These are phyloP conservation scores for Portevinia maculata DNA, from an alignment of 2,888 invertebrate species.

Conservation along the genomic window DNA sequence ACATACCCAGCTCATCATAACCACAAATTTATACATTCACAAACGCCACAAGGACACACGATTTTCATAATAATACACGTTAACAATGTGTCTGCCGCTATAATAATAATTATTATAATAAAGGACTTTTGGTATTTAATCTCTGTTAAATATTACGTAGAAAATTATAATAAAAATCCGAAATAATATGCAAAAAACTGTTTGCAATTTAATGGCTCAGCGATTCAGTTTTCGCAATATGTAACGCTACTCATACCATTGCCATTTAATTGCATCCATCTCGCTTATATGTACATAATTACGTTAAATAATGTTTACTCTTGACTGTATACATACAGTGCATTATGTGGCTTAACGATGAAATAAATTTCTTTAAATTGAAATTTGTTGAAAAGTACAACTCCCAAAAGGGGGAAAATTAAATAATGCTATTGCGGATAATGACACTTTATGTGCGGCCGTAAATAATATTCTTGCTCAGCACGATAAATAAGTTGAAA, in stretches of 20 bases:
- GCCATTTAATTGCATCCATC: conserved; percentile 69
- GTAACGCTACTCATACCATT: conserved; percentile 41
- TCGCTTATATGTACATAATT: conserved; percentile 68
- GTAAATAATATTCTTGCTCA: conserved; percentile 34
- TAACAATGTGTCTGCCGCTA: conserved; percentile 29
- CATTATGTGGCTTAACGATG: conserved; percentile 26
- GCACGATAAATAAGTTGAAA: conserved; percentile 39
- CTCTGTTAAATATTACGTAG: conserved; percentile 56
- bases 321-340: too few species aligned
- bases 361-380: conserved; percentile 64
- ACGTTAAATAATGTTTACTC: conserved; percentile 51
- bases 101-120: conserved; percentile 58
- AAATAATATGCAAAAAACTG: conserved; percentile 37
- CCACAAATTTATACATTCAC: neutral
- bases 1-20: neutral
- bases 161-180: conserved; percentile 4
- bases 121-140: conserved; percentile 69
- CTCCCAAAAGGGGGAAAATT: conserved; percentile 21
- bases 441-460: conserved; percentile 42
- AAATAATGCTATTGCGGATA: conserved; percentile 26
- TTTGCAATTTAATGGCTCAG: conserved; percentile 58
- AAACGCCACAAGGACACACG: neutral
- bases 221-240: conserved; percentile 50
- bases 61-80: conserved; percentile 4
- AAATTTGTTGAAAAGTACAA: conserved; percentile 54